Evolutionary conservation across 2,797 vertebrate genomes (phyloP).

Genomic region (Calcarius lapponicus): DNA sequence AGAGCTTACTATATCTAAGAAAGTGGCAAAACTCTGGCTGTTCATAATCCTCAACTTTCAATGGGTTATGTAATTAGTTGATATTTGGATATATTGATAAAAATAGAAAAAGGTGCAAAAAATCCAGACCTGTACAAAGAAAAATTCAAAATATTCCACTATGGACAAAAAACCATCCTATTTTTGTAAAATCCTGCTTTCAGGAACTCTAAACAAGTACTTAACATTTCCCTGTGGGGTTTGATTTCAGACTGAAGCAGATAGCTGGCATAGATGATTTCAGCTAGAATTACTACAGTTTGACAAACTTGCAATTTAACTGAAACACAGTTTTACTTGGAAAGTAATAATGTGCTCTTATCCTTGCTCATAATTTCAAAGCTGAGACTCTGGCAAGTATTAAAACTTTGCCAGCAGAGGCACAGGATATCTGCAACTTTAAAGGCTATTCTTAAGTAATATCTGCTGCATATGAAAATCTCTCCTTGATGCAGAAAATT

Average conservation of each 20-base stretch:
- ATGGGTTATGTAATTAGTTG: not conserved
- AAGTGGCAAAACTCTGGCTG: not conserved
- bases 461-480: not conserved
- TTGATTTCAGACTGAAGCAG: not conserved
- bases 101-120: not conserved
- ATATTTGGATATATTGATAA: not conserved
- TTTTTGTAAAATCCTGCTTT: not conserved
- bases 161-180: not conserved
- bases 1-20: not conserved
- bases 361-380: not conserved
- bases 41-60: not conserved
- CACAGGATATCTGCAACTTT: not conserved
- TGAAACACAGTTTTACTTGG: not conserved
- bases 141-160: not conserved
- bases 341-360: not conserved
- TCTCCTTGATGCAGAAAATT: not conserved
- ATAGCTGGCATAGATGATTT: not conserved
- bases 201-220: not conserved
- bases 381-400: not conserved
- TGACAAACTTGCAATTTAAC: not conserved
- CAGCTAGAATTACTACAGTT: not conserved
- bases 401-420: not conserved
- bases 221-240: not conserved
- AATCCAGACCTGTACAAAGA: not conserved
- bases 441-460: not conserved